phyloP scores from a whole-genome alignment of 2,888 invertebrate genomes.

The Physocephala rufipes region DNA sequence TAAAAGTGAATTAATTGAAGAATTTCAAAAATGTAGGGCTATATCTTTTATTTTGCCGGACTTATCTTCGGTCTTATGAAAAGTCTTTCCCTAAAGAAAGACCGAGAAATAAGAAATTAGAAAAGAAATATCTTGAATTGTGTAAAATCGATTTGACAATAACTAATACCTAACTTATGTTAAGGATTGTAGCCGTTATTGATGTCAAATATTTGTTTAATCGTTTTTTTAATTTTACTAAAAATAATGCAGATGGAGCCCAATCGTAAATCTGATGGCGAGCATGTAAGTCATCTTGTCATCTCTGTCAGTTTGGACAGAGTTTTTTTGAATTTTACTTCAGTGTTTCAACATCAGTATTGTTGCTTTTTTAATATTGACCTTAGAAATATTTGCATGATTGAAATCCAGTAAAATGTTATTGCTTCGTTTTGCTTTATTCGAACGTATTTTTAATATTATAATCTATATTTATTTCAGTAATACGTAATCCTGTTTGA shows the following conservation, averaged over 20 bases:
- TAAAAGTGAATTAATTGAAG: neutral
- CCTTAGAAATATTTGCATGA: neutral
- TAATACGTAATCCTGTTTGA: no score
- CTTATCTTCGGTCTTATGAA: no score
- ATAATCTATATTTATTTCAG: no score
- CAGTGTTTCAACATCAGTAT: neutral
- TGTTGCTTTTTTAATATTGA: neutral
- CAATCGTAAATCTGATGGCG: constrained; percentile 81
- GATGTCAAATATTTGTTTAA: no score
- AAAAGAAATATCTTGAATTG: neutral
- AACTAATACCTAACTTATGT: no score
- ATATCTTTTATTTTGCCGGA: no score
- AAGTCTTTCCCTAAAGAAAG: no score
- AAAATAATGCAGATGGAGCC: constrained; percentile 76
- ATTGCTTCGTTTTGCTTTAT: no score
- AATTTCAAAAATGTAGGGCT: neutral
- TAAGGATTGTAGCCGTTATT: no score
- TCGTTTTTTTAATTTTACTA: constrained; percentile 1
- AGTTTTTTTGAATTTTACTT: constrained; percentile 18
- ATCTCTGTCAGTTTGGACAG: no score
- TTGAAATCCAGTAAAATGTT: neutral
- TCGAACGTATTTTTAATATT: no score
- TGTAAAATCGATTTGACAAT: no score
- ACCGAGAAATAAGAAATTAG: constrained; percentile 2
- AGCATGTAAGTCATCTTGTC: constrained; percentile 78